Conservation (phyloP, 2,888 invertebrate genomes). For the Apotomis betuletana region DNA sequence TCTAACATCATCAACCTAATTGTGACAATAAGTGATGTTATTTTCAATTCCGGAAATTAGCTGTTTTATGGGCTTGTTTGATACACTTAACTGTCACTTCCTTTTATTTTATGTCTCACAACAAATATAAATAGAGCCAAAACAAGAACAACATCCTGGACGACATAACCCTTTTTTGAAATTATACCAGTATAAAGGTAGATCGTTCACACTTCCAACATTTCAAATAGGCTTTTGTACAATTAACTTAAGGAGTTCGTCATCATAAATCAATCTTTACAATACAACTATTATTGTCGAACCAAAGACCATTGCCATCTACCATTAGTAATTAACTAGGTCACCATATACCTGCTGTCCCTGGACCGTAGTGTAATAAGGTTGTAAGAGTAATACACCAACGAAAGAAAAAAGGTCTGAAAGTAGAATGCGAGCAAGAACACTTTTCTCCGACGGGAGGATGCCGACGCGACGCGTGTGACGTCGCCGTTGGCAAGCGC, state of each 20-base stretch:
- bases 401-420: slow-evolving; percentile 62
- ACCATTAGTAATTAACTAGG: slow-evolving; percentile 39
- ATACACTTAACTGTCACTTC: slow-evolving; percentile 25
- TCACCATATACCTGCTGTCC: slow-evolving; percentile 37
- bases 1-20: neutral
- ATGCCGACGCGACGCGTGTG: slow-evolving; percentile 61
- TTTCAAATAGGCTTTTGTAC: neutral
- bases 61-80: slow-evolving; percentile 28
- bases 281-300: slow-evolving; percentile 21
- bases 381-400: slow-evolving; percentile 46
- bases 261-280: slow-evolving; percentile 37
- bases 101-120: slow-evolving; percentile 26
- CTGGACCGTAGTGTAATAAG: slow-evolving; percentile 11
- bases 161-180: neutral
- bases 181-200: neutral
- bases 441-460: slow-evolving; percentile 63
- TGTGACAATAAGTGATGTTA: slow-evolving; percentile 11
- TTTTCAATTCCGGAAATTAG: slow-evolving; percentile 31
- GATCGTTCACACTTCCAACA: neutral
- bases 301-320: slow-evolving; percentile 32
- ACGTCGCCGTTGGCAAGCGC: slow-evolving; percentile 76
- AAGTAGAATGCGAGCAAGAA: slow-evolving; percentile 60
- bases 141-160: slow-evolving; percentile 32
- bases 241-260: neutral
- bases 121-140: slow-evolving; percentile 28